A percentile compares a stretch with the other conserved stretches of the same genome.
phyloP scores from a whole-genome alignment of 2,113 vertebrate genomes.

The Polypterus senegalus region DNA sequence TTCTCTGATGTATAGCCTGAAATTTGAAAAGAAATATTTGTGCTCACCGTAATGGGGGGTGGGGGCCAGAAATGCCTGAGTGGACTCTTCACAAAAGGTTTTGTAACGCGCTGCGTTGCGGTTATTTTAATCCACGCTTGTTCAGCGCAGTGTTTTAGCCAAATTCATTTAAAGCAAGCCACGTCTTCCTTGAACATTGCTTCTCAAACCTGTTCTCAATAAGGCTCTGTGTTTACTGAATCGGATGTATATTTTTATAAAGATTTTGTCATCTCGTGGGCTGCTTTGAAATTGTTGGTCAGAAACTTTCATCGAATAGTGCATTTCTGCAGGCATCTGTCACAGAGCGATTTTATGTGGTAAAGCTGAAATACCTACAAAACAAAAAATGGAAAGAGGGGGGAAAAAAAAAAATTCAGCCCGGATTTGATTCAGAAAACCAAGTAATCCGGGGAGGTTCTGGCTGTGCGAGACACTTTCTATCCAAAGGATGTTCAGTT shows the following conservation, averaged over 20 bases:
- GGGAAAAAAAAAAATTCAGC: too few species aligned
- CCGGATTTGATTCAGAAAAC: too few species aligned
- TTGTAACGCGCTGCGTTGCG: conserved; percentile 56
- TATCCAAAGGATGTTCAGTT: too few species aligned
- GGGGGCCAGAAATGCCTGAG: conserved; percentile 61
- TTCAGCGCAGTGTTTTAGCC: conserved; percentile 49
- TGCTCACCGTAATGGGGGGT: conserved; percentile 66
- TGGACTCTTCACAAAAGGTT: conserved; percentile 56
- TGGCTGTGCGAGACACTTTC: too few species aligned
- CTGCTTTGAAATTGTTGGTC: too few species aligned
- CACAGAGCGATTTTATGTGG: too few species aligned
- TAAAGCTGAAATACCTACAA: too few species aligned
- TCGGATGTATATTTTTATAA: neutral
- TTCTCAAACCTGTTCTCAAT: neutral
- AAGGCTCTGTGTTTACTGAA: neutral
- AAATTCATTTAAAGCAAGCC: conserved; percentile 8
- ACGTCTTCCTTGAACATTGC: conserved; percentile 3
- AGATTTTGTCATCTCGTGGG: too few species aligned
- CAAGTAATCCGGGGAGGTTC: too few species aligned
- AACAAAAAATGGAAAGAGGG: too few species aligned
- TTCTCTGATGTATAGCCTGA: conserved; percentile 63
- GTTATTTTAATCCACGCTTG: conserved; percentile 60
- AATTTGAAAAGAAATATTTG: conserved; percentile 76
- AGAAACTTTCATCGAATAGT: too few species aligned
- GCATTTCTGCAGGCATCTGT: too few species aligned